Percentiles rank a stretch among this genome's conserved stretches.
Conservation (phyloP, 2,888 invertebrate species). For the Maniola hyperantus region DNA sequence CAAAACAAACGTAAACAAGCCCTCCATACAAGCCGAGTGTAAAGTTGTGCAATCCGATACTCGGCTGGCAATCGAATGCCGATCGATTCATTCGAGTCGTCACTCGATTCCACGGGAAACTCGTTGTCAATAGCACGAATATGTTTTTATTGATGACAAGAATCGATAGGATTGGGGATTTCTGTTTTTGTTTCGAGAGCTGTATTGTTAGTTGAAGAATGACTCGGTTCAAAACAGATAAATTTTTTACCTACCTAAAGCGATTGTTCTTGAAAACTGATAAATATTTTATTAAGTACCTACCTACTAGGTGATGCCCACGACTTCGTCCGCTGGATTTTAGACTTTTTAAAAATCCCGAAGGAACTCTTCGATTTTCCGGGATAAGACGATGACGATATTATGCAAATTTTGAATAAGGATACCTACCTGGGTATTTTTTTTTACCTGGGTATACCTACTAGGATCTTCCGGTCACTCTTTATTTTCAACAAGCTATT, state of each 20-base stretch:
- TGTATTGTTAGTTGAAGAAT: neutral
- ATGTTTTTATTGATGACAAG: constrained; percentile 3
- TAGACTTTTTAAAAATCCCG: no score
- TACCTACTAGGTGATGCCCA: no score
- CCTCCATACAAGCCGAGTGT: neutral
- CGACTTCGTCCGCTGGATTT: no score
- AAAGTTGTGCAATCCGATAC: constrained; percentile 9
- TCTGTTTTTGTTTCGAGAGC: constrained; percentile 11
- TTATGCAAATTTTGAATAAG: no score
- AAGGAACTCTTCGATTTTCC: no score
- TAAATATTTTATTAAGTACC: no score
- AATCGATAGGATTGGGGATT: constrained; percentile 4
- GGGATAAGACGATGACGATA: no score
- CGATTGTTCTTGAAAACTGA: no score
- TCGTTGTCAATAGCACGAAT: neutral
- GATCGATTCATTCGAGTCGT: neutral
- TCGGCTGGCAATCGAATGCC: neutral
- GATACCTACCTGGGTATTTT: no score
- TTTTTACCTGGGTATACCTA: no score
- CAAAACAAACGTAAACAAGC: constrained; percentile 18
- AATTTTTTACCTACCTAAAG: neutral
- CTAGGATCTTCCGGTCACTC: no score
- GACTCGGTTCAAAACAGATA: neutral
- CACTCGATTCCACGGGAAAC: neutral
- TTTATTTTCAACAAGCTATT: no score